Base-by-base conservation (phyloP, 2,888 invertebrate genomes). In the Onthophagus sagittarius region DNA sequence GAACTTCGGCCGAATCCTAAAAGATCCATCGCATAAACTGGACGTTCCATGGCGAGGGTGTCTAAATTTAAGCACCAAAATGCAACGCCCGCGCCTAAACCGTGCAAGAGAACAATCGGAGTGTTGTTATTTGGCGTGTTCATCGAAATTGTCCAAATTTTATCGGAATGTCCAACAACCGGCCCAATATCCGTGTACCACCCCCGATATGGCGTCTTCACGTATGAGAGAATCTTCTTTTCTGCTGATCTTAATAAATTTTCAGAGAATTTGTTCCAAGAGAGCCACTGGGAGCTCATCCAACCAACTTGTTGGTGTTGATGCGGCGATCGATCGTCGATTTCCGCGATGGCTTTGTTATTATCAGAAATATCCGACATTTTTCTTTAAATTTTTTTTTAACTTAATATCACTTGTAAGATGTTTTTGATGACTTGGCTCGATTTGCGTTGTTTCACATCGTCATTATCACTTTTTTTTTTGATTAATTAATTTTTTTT, bases 61-160 rank as follows among this genome's bases (percentile, higher is more conserved):
- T 97, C 96, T 4, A 97, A 87, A 85, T 98, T 98, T 78, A 94
- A 89, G 75, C 94, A 93, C 97, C 98, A 98, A 73, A 98, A 88
- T 2, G 94, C 98, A 15, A 96, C 90, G 0, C 97, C 98, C 0
- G 97, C 93, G 7, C 94, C 98, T 84, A 98, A 91, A 0, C 98
- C 98, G 84, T 98, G 98, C 11, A 98, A 86, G 81, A 98, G 83
- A 53, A 98, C 94, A 33, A 98, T 85, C 0, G 98, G 98, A 0
- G 91, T 91, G 81, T 91, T 91, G 73, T 86, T 84, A 63, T 87
- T 87, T 76, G 88, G 86, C 77, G 87, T 86, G 79, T 90, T 90
- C 76, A 90, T 81, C 33, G 88, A 86, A 23, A 91, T 83, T 0
- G 91, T 91, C 90, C 91, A 90, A 79, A 91, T 87, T 84, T 89